Evolutionary conservation across 2,888 invertebrate species (phyloP).

Genomic region (Agrotis ipsilon): DNA sequence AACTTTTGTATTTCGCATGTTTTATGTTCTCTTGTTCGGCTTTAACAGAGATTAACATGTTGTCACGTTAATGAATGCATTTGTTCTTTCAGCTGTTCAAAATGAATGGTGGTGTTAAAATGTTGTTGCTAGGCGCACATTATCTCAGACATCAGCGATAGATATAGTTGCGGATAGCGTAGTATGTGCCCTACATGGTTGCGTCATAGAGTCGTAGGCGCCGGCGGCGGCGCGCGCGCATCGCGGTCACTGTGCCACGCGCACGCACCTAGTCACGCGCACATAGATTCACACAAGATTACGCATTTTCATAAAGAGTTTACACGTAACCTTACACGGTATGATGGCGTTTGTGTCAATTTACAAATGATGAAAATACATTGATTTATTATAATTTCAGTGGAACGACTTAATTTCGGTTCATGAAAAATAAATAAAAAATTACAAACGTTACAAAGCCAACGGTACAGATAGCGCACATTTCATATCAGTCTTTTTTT

Average conservation of each 20-base stretch:
- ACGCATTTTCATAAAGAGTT: conserved; percentile 55
- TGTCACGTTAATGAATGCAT: conserved; percentile 54
- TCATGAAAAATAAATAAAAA: background rate
- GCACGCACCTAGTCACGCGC: conserved; percentile 76
- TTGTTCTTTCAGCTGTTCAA: conserved; percentile 33
- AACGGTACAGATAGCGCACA: conserved; percentile 14
- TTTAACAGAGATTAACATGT: conserved; percentile 48
- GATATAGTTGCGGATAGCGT: conserved; percentile 63
- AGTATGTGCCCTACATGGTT: conserved; percentile 67
- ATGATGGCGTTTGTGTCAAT: background rate
- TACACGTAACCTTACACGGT: conserved; percentile 23
- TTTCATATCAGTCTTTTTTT: conserved; percentile 24
- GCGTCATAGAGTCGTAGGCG: conserved; percentile 71
- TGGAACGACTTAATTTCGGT: background rate
- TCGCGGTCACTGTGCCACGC: conserved; percentile 83
- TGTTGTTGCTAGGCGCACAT: conserved; percentile 60
- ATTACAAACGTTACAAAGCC: background rate
- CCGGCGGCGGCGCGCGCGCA: conserved; percentile 71
- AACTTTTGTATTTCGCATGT: conserved; percentile 33
- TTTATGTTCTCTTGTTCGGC: conserved; percentile 26
- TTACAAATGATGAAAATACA: background rate
- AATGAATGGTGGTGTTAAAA: conserved; percentile 52
- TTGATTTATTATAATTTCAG: background rate
- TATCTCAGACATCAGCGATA: conserved; percentile 53
- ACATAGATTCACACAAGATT: conserved; percentile 61